phyloP scores from a whole-genome alignment of 2,797 vertebrate genomes.

The Phrynocephalus forsythii region DNA sequence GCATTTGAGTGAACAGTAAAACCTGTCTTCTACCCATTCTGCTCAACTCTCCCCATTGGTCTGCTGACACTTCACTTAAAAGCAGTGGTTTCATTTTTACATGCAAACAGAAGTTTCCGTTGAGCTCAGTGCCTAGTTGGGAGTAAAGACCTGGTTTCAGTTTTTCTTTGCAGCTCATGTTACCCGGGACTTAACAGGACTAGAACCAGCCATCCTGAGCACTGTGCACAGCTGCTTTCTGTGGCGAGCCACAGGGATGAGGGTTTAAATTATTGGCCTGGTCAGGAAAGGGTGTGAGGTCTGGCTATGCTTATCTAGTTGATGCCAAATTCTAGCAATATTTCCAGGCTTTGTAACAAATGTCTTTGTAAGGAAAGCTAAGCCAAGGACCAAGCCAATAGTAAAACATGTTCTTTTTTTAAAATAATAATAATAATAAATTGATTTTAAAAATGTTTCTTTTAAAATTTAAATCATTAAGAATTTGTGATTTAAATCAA shows the following conservation, averaged over 20 bases:
- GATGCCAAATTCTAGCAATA: too few relatives aligned
- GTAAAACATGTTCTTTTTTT: too few relatives aligned
- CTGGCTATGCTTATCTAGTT: background rate
- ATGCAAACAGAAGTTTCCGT: background rate
- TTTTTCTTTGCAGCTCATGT: background rate
- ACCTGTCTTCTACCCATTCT: background rate
- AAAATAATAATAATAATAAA: too few relatives aligned
- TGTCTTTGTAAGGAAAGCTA: too few relatives aligned
- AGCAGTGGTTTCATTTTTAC: background rate
- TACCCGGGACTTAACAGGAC: background rate
- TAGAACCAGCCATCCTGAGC: background rate
- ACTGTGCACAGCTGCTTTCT: background rate
- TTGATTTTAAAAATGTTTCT: too few relatives aligned
- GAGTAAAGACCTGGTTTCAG: too few relatives aligned
- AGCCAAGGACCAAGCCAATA: too few relatives aligned
- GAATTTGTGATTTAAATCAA: too few relatives aligned
- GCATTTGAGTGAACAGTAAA: background rate
- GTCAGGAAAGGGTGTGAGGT: background rate
- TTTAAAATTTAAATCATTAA: too few relatives aligned
- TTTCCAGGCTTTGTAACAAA: too few relatives aligned
- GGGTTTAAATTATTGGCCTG: background rate
- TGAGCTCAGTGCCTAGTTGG: background rate
- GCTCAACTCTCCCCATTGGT: background rate
- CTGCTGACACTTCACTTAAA: background rate
- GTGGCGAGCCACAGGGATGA: background rate